Evolutionary conservation across 2,797 vertebrate species (phyloP).

Genomic region (Craterocephalus amniculus): DNA sequence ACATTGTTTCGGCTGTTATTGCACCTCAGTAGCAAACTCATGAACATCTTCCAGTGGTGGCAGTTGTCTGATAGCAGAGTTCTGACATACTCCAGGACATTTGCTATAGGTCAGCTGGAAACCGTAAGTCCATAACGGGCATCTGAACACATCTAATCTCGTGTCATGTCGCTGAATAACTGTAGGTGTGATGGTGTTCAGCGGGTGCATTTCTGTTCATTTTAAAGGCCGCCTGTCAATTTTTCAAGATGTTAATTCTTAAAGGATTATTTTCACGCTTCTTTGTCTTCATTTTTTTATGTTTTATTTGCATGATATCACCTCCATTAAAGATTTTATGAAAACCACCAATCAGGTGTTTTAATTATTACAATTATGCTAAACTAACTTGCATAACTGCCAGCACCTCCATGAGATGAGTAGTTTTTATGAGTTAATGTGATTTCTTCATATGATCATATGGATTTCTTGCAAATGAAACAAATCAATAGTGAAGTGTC

Average conservation of each 20-base stretch:
- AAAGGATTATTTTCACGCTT: slow-evolving; percentile 49
- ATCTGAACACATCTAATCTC: slow-evolving; percentile 10
- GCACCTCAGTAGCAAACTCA: slow-evolving; percentile 11
- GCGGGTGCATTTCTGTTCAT: slow-evolving; percentile 42
- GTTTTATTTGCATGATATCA: slow-evolving; percentile 77
- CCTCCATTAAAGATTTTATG: slow-evolving; percentile 86
- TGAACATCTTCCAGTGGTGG: slow-evolving; percentile 12
- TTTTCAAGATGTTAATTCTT: slow-evolving; percentile 61
- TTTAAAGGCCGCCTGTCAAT: slow-evolving; percentile 33
- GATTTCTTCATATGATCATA: too few species aligned
- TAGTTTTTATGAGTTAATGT: too few species aligned
- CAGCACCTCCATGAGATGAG: too few species aligned
- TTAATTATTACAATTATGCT: not conserved
- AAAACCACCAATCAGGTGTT: slow-evolving; percentile 46
- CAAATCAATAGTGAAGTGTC: not conserved
- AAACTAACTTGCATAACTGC: too few species aligned
- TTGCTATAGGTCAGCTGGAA: slow-evolving; percentile 26
- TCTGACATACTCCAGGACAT: not conserved
- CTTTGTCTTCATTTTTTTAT: slow-evolving; percentile 18
- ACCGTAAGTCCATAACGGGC: slow-evolving; percentile 10
- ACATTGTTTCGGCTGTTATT: slow-evolving; percentile 14
- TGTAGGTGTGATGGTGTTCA: slow-evolving; percentile 23
- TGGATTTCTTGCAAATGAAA: not conserved
- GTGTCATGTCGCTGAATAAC: slow-evolving; percentile 4
- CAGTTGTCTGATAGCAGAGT: not conserved